Base-by-base conservation (phyloP, 1,140 invertebrate genomes). In the Drosophila repleta region DNA sequence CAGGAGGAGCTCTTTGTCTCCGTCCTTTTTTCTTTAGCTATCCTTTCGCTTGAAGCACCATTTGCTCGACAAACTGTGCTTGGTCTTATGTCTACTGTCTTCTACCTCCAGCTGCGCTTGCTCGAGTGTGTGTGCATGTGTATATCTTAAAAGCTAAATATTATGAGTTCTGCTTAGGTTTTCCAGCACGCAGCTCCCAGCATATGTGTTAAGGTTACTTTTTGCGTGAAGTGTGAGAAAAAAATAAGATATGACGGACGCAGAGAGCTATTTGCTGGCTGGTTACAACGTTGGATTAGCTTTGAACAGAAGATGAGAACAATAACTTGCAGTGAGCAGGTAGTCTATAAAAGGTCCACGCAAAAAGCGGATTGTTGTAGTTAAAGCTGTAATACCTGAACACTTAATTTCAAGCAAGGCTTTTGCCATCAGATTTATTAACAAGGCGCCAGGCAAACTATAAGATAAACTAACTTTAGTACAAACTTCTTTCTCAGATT, bases 1-100 rank as follows among this genome's bases (percentile, higher is more conserved):
- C 32, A 35, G 32, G 3, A 35, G 10, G 32, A 1, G 32, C 32
- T 26, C n/a, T 20, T 32, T n/a, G 2, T n/a, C 53, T 20, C 37
- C 17, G 2, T n/a, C 53, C n/a, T 49, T 24, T 8, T 7, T 10
- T 7, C 46, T 10, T 17, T 60, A 72, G 56, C 20, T 77, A 87
- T 82, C 74, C 82, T 76, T 82, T 87, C 70, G 52, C 49, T 55
- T 70, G 52, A 74, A 68, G 62, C 53, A 57, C 56, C 61, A 65
- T 64, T 73, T 29, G 29, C 46, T 74, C n/a, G 52, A 37, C 75
- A 83, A 71, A 76, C 71, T 61, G 56, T 69, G n/a, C 45, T 37
- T 49, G 65, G 48, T 37, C 48, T 43, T 10, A 11, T 18, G 39
- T 17, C 39, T 17, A 15, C 39, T 43, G 17, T 11, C 39, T 7